Conservation (phyloP, 2,888 invertebrate genomes). For the Apodemia duryi region DNA sequence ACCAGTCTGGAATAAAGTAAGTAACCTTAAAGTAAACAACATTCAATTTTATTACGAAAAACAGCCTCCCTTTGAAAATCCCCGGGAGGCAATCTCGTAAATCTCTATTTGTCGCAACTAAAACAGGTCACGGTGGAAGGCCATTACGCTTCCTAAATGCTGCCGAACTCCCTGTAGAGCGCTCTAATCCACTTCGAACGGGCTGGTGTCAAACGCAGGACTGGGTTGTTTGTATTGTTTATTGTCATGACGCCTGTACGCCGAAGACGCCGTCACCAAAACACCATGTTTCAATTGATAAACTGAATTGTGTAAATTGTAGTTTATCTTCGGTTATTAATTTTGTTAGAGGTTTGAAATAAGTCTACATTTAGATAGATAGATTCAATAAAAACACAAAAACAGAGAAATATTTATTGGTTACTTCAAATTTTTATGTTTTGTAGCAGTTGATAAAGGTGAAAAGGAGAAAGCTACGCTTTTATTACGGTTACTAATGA, state of each 20-base stretch:
- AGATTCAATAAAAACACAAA: neutral
- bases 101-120: slow-evolving; percentile 79
- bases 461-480: too few species aligned
- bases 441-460: too few species aligned
- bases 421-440: too few species aligned
- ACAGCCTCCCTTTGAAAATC: slow-evolving; percentile 58
- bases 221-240: slow-evolving; percentile 78
- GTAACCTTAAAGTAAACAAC: slow-evolving; percentile 63
- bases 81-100: slow-evolving; percentile 68
- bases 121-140: slow-evolving; percentile 77
- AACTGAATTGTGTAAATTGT: slow-evolving; percentile 30
- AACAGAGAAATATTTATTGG: too few species aligned
- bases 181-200: slow-evolving; percentile 76
- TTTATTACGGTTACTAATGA: too few species aligned
- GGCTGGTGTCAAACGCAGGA: slow-evolving; percentile 78
- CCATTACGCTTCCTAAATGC: slow-evolving; percentile 78
- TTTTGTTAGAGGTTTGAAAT: slow-evolving; percentile 17
- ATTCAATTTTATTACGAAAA: slow-evolving; percentile 69
- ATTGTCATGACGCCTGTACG: slow-evolving; percentile 72
- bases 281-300: slow-evolving; percentile 67
- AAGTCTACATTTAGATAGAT: neutral
- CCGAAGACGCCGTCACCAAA: slow-evolving; percentile 61
- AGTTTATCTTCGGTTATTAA: slow-evolving; percentile 1
- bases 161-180: slow-evolving; percentile 74
- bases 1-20: slow-evolving; percentile 47